These are phyloP conservation scores for Dendronephthya gigantea DNA, from an alignment of 64 coral and sea anemone species.

Conservation along the genomic window DNA sequence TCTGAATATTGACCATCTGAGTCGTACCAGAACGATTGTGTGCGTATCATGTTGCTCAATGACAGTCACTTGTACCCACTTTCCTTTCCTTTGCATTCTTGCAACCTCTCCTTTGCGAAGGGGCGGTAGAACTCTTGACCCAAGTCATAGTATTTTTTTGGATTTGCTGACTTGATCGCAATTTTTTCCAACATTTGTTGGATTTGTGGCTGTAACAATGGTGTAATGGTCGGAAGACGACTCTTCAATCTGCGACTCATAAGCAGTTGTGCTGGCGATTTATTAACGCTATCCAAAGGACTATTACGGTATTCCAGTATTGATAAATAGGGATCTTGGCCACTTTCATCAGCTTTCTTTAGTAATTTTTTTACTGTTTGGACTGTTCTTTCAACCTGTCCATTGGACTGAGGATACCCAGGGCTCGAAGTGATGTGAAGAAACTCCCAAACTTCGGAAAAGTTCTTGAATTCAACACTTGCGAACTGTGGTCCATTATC, in stretches of 20 bases:
- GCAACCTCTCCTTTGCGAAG: neutral
- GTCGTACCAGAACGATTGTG: neutral
- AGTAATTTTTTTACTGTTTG: neutral
- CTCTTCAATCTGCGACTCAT: slow-evolving; percentile 10
- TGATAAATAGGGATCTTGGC: neutral
- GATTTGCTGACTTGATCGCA: neutral
- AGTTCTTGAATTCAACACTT: neutral
- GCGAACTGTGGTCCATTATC: slow-evolving; percentile 31
- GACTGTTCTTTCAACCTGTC: neutral
- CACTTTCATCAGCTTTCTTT: neutral
- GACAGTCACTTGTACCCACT: neutral
- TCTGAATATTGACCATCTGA: neutral
- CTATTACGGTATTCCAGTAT: neutral
- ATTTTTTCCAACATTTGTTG: neutral
- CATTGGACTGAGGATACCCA: neutral
- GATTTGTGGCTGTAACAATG: neutral
- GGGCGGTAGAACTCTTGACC: neutral
- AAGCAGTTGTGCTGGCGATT: neutral
- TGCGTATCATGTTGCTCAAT: neutral
- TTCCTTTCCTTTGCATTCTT: neutral
- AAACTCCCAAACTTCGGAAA: neutral
- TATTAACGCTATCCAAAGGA: neutral
- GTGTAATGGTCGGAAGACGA: neutral
- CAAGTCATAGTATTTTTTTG: neutral
- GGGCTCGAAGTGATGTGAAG: neutral